phyloP scores from a whole-genome alignment of 2,113 vertebrate species.

The Jaculus jaculus region DNA sequence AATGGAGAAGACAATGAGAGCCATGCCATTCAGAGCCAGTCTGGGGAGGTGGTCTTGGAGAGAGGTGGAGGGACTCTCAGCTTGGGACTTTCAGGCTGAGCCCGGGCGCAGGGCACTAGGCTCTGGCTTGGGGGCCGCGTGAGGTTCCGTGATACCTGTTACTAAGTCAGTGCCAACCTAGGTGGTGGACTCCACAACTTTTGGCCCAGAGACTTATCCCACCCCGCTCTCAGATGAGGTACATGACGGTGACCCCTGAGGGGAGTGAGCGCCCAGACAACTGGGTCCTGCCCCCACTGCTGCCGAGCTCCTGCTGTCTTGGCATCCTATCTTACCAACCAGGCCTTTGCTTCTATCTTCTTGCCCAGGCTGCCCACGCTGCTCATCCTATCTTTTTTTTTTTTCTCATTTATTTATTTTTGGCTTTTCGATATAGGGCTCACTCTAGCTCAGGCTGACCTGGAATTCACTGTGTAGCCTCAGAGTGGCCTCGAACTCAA shows the following conservation, averaged over 20 bases:
- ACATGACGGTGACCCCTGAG: neutral
- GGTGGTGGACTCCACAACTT: neutral
- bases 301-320: neutral
- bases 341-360: too few relatives aligned
- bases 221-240: accelerated
- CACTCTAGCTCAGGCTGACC: neutral
- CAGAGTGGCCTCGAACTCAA: neutral
- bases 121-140: neutral
- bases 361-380: too few relatives aligned
- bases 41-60: too few relatives aligned
- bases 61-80: neutral
- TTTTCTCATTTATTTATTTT: too few relatives aligned
- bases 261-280: neutral
- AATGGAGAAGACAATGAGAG: too few relatives aligned
- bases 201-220: neutral
- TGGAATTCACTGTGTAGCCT: too few relatives aligned
- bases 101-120: neutral
- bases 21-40: too few relatives aligned
- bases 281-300: neutral
- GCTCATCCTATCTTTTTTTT: too few relatives aligned
- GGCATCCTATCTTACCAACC: too few relatives aligned
- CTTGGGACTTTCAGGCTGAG: neutral
- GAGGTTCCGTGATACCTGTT: neutral
- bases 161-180: neutral
- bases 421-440: neutral